phyloP scores from a whole-genome alignment of 1,140 invertebrate genomes.

The Drosophila nannoptera region DNA sequence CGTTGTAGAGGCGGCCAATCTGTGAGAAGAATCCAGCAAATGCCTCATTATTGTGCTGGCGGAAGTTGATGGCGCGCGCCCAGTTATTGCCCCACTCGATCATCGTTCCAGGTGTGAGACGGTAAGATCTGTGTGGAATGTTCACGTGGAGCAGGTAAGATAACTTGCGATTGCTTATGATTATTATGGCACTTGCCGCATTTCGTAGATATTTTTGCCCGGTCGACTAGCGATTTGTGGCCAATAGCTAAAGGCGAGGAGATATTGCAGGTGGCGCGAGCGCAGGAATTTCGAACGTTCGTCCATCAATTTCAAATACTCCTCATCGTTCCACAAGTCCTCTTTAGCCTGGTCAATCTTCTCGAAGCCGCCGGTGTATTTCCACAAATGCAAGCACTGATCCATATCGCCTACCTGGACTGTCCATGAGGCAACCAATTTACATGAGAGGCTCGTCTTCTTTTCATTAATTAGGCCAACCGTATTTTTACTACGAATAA shows the following conservation, averaged over 20 bases:
- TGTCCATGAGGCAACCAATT: conserved; percentile 91
- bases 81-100: conserved; percentile 99
- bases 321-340: conserved; percentile 85
- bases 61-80: conserved; percentile 95
- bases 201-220: conserved; percentile 94
- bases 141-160: neutral
- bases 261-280: conserved; percentile 93
- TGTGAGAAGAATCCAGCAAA: conserved; percentile 98
- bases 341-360: conserved; percentile 90
- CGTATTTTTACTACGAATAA: conserved; percentile 85
- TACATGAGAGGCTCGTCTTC: conserved; percentile 85
- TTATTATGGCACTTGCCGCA: conserved; percentile 81
- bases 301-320: conserved; percentile 88
- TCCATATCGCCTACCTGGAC: conserved; percentile 98
- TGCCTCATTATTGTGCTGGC: conserved; percentile 94
- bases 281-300: conserved; percentile 91
- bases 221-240: conserved; percentile 87
- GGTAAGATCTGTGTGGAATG: conserved; percentile 79
- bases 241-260: conserved; percentile 95
- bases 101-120: conserved; percentile 97
- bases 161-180: neutral
- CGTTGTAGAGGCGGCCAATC: conserved; percentile 96
- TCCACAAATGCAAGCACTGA: conserved; percentile 97
- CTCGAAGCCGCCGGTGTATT: conserved; percentile 94
- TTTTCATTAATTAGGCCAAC: conserved; percentile 88